Evolutionary conservation across 2,113 vertebrate genomes (phyloP), one percentile per base, ranked within the genome.

Genomic region (Dolichotis patagonum): DNA sequence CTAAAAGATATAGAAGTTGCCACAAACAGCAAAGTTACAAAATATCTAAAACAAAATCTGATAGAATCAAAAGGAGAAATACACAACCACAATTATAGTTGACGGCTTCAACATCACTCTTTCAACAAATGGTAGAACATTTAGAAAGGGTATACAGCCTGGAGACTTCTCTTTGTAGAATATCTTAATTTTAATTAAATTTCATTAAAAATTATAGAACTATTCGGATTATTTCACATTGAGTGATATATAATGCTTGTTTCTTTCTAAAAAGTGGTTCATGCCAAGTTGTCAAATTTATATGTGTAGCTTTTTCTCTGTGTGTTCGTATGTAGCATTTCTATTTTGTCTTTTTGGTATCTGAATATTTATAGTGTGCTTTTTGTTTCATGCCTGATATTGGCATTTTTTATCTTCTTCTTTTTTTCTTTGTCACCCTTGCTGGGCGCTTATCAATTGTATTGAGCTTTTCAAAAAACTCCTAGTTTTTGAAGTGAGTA

Each of bases 131-230:
- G 56, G 26, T 28, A 81, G 46, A 54, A 81, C 16, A 89, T 73
- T 43, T 84, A 63, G 22, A 84, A 32, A 46, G 54, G 56, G n/a
- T 54, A 22, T 35, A 73, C 28, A 83, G 46, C 60, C 41, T 85
- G 49, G 24, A 94, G 38, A 58, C 80, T 60, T 81, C 52, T n/a
- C 88, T 89, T 10, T 62, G 63, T 30, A 19, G 30, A 56, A 63
- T 52, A 13, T 67, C 91, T 80, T 94, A 89, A 92, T 69, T 83
- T 63, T 13, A 91, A 41, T 84, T 94, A 41, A 32, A 43, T 85
- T 73, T 80, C 19, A 38, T 84, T 88, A 69, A 65, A 49, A 86
- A 49, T 52, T 88, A 77, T 16, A 91, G 52, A 46, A 19, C 52
- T 80, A 41, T 38, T 91, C 82, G 54, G 65, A 81, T 63, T 1